Base-by-base conservation (phyloP, 2,797 vertebrate species). In the Phylloscopus collybita region DNA sequence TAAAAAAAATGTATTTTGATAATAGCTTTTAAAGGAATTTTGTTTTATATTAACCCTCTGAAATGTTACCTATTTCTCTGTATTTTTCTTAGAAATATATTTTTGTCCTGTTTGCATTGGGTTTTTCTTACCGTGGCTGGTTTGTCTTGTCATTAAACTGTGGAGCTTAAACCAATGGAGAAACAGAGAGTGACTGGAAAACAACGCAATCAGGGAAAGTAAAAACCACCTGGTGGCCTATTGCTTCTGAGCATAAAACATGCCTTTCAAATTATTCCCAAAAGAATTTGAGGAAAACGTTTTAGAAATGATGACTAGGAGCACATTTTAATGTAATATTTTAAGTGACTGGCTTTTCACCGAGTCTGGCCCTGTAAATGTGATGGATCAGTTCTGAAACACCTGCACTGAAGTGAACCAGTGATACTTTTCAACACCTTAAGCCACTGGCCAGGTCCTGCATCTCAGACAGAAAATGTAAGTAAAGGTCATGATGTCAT, bases 401-500 rank as follows among this genome's bases (percentile, higher is more conserved):
- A 93, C 90, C 90, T 97, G 96, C 89, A 69, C 1, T 61, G 65
- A 96, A 76, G 81, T 90, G 95, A 95, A 56, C 64, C 87, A 80
- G 65, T 5, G 49, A 92, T 92, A 36, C 36, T 76, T 97, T 94
- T 95, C 95, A 90, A 36, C 60, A 69, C 69, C 61, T 87, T 40
- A n/a, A 86, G 32, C 79, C 80, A 10, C 73, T 56, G 80, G 50
- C 82, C 79, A 27, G 36, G 65, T 79, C 69, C 79, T 59, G 64
- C 60, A 50, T 91, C 85, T 51, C 83, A 54, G 73, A 40, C 70
- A 80, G 29, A 8, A 6, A 51, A 62, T 73, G 34, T 25, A 78
- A 80, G 69, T 70, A 47, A 92, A 91, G 93, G 89, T 91, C 91
- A 45, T 38, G 81, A 95, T 95, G 79, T 97, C 96, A 81, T 93